These are phyloP conservation scores for Fulmarus glacialis DNA, from an alignment of 2,113 vertebrate genomes.

Conservation along the genomic window DNA sequence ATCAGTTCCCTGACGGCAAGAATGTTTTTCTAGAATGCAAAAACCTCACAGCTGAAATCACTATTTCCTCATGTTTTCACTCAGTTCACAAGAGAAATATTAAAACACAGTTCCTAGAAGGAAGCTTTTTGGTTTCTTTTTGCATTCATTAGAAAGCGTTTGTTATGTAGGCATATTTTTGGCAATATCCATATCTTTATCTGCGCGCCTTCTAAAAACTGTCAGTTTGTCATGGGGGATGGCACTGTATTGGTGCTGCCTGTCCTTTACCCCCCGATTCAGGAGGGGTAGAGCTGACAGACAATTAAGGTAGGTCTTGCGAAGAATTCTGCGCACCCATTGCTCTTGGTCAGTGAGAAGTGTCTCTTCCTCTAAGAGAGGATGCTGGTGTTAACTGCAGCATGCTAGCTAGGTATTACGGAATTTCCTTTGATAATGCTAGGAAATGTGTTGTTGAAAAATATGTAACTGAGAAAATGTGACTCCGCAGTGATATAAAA, in stretches of 20 bases:
- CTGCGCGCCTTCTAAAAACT: not conserved
- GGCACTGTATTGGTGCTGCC: not conserved
- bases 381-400: not conserved
- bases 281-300: not conserved
- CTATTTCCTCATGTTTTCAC: slow-evolving; percentile 18
- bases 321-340: not conserved
- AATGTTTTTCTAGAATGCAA: slow-evolving; percentile 39
- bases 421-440: not conserved
- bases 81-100: slow-evolving; percentile 38
- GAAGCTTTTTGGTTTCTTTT: not conserved
- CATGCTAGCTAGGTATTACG: not conserved
- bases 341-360: not conserved
- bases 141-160: slow-evolving; percentile 4
- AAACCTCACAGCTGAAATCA: slow-evolving; percentile 1
- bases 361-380: slow-evolving; percentile 16
- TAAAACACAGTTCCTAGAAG: not conserved
- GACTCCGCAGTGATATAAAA: not conserved
- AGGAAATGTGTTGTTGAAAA: not conserved
- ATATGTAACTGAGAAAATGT: slow-evolving; percentile 27
- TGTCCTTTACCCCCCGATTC: not conserved
- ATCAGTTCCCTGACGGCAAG: slow-evolving; percentile 6
- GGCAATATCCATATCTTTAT: not conserved
- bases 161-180: not conserved
- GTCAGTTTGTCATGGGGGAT: not conserved
- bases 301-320: not conserved